phyloP scores from a whole-genome alignment of 2,113 vertebrate species.

The Nothoprocta pentlandii region DNA sequence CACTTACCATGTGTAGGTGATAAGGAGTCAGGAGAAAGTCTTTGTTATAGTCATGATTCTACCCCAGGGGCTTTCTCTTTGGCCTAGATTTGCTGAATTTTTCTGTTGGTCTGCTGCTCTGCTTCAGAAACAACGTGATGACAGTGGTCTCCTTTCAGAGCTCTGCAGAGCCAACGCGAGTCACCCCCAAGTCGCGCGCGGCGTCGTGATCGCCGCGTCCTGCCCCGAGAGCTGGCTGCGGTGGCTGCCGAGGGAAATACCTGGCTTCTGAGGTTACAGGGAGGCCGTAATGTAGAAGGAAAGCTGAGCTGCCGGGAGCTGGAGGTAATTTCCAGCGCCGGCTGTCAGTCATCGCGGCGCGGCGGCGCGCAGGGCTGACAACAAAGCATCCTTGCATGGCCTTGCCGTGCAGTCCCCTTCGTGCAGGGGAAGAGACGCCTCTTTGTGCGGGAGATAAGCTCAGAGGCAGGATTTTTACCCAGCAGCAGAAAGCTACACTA shows the following conservation, averaged over 20 bases:
- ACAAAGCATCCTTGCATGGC: slow-evolving; percentile 48
- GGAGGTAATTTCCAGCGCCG: slow-evolving; percentile 38
- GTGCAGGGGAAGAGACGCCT: background rate
- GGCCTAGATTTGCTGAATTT: background rate
- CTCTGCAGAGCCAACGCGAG: background rate
- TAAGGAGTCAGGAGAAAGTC: background rate
- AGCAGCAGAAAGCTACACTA: slow-evolving; percentile 21
- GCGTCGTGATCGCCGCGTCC: background rate
- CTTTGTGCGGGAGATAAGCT: slow-evolving; percentile 56
- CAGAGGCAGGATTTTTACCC: slow-evolving; percentile 53
- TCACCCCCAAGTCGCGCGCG: background rate
- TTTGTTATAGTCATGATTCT: slow-evolving; percentile 21
- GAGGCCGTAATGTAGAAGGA: slow-evolving; percentile 29
- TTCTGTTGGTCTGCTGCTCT: background rate
- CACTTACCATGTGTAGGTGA: background rate
- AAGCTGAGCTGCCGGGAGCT: slow-evolving; percentile 46
- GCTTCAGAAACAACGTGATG: background rate
- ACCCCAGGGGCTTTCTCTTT: slow-evolving; percentile 31
- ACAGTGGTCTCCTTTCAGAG: background rate
- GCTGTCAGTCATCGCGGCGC: slow-evolving; percentile 42
- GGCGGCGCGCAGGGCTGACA: background rate
- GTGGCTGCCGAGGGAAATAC: slow-evolving; percentile 39
- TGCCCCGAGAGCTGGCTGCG: background rate
- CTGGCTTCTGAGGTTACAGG: slow-evolving; percentile 67
- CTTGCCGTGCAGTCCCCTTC: rapidly evolving